phyloP scores from a whole-genome alignment of 2,888 invertebrate species.

The Lasiommata megera region DNA sequence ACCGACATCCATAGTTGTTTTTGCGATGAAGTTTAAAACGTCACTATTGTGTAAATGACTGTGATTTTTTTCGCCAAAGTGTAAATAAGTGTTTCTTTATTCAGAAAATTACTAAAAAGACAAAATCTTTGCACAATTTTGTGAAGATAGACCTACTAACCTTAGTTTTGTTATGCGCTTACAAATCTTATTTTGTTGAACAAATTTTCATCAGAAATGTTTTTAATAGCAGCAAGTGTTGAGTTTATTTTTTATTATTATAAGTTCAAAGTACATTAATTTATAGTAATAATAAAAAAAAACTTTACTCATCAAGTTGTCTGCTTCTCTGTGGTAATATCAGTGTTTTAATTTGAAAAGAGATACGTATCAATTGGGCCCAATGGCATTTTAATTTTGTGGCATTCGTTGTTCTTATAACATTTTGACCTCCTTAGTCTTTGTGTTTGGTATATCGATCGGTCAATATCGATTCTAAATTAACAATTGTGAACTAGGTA shows the following conservation, averaged over 20 bases:
- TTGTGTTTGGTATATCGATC: background rate
- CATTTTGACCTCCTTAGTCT: conserved; percentile 14
- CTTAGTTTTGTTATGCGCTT: too few species aligned
- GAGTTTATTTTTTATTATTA: too few species aligned
- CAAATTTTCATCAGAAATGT: too few species aligned
- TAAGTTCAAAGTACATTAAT: too few species aligned
- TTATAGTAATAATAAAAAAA: too few species aligned
- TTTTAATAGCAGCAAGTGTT: too few species aligned
- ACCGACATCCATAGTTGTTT: conserved; percentile 57
- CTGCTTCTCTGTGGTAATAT: background rate
- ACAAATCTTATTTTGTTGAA: too few species aligned
- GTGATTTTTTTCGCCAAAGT: background rate
- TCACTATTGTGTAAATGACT: background rate
- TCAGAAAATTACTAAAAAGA: background rate
- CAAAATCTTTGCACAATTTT: too few species aligned
- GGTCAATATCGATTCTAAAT: conserved; percentile 2
- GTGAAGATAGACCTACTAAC: too few species aligned
- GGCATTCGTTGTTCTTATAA: conserved; percentile 47
- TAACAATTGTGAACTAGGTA: background rate
- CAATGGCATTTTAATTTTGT: conserved; percentile 62
- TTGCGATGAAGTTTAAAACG: conserved; percentile 42
- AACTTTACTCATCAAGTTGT: background rate
- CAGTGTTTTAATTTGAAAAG: conserved; percentile 11
- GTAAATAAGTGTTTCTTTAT: background rate
- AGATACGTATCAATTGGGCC: conserved; percentile 52